These are phyloP conservation scores for Eristalis tenax DNA, from an alignment of 2,888 invertebrate genomes.

Conservation along the genomic window DNA sequence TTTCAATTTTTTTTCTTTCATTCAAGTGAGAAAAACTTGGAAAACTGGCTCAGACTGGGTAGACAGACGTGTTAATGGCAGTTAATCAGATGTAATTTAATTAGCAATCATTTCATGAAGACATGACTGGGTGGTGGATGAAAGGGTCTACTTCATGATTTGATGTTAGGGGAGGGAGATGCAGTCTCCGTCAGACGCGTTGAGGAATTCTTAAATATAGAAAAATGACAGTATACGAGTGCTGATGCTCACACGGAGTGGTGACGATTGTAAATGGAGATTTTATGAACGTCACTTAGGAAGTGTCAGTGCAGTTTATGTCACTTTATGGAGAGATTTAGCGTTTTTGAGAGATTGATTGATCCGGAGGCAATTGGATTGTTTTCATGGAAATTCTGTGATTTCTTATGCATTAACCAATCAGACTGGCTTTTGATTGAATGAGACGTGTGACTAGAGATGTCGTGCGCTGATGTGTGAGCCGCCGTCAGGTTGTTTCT, in stretches of 20 bases:
- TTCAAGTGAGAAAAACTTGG: background rate
- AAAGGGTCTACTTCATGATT: background rate
- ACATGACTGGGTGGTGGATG: background rate
- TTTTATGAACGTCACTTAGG: background rate
- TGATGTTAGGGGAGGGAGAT: background rate
- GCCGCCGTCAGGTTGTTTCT: no score
- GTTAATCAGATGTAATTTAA: slow-evolving; percentile 12
- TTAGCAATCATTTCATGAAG: background rate
- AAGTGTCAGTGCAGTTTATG: background rate
- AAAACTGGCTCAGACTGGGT: background rate
- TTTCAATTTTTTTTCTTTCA: background rate
- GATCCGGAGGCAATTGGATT: background rate
- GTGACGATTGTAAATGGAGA: background rate
- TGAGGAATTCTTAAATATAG: background rate
- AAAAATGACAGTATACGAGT: background rate
- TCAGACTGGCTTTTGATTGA: background rate
- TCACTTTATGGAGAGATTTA: background rate
- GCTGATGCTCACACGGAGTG: background rate
- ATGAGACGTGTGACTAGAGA: no score
- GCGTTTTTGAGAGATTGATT: background rate
- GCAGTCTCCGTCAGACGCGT: background rate
- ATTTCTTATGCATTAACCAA: background rate
- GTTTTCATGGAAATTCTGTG: background rate
- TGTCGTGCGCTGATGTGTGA: no score
- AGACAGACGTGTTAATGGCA: slow-evolving; percentile 20